phyloP scores from a whole-genome alignment of 1,140 invertebrate genomes.

The Dolichoris vasculosae region DNA sequence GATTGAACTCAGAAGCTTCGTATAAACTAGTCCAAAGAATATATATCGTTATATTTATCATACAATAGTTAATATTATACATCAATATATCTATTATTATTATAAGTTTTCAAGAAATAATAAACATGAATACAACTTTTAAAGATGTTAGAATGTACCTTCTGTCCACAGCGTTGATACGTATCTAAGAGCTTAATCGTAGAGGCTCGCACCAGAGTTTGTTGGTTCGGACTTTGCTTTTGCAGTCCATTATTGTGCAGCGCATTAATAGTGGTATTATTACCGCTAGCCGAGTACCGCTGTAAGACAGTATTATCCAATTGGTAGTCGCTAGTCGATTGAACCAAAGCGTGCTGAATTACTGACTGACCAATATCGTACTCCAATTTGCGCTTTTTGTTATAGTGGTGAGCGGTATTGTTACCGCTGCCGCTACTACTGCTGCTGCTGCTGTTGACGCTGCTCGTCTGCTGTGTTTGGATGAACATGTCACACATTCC shows the following conservation, averaged over 20 bases:
- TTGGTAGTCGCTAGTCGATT: conserved; percentile 71
- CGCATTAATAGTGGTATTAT: conserved; percentile 69
- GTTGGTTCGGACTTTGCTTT: conserved; percentile 76
- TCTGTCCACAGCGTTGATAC: conserved; percentile 82
- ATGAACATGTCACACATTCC: conserved; percentile 85
- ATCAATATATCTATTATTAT: too few relatives aligned
- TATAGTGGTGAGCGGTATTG: conserved; percentile 70
- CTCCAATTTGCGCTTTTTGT: conserved; percentile 77
- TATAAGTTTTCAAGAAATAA: too few relatives aligned
- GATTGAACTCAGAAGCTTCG: too few relatives aligned
- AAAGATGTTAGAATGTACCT: conserved; percentile 69
- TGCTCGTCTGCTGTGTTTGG: conserved; percentile 79
- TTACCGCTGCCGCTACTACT: conserved; percentile 73
- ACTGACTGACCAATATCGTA: conserved; percentile 75
- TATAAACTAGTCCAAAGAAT: too few relatives aligned
- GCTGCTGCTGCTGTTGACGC: conserved; percentile 75
- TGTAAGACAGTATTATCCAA: conserved; percentile 61
- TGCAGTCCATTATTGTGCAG: conserved; percentile 74
- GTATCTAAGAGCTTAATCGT: conserved; percentile 84
- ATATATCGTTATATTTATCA: too few relatives aligned
- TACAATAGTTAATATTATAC: too few relatives aligned
- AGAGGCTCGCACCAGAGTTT: conserved; percentile 81
- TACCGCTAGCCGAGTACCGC: conserved; percentile 71
- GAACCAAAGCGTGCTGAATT: conserved; percentile 73
- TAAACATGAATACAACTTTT: too few relatives aligned